These are phyloP conservation scores for Sebastes ruberrimus DNA, from an alignment of 2,797 vertebrate genomes.

Conservation along the genomic window DNA sequence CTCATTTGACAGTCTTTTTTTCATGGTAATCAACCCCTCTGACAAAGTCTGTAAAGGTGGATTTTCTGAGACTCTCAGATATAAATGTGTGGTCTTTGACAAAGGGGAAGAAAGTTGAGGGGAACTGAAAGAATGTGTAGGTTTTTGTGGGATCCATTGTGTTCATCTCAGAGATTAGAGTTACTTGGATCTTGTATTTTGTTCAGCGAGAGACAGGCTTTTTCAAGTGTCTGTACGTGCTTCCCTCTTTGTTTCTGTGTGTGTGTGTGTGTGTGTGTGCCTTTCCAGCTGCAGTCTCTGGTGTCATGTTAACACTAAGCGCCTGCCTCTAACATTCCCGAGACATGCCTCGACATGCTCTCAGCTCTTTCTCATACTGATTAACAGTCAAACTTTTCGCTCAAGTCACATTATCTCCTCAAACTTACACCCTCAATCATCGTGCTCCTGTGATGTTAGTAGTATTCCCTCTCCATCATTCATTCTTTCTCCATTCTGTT, in stretches of 20 bases:
- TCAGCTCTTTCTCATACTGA: slow-evolving; percentile 8
- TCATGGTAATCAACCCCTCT: slow-evolving; percentile 43
- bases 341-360: slow-evolving; percentile 61
- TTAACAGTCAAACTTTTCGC: slow-evolving; percentile 22
- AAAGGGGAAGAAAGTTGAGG: slow-evolving; percentile 12
- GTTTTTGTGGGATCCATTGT: slow-evolving; percentile 18
- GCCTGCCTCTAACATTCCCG: slow-evolving; percentile 64
- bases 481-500: neutral
- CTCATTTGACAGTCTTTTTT: slow-evolving; percentile 47
- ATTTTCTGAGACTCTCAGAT: slow-evolving; percentile 31
- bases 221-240: neutral
- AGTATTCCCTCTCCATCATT: neutral
- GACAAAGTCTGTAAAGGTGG: slow-evolving; percentile 29
- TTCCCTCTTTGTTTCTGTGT: too few relatives aligned
- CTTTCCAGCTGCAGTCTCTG: slow-evolving; percentile 62
- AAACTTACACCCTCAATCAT: neutral
- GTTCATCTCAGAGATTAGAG: neutral
- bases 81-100: slow-evolving; percentile 34
- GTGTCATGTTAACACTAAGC: slow-evolving; percentile 63
- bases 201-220: neutral
- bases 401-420: slow-evolving; percentile 2
- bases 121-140: slow-evolving; percentile 10
- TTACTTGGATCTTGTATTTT: slow-evolving; percentile 1
- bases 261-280: neutral
- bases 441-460: slow-evolving; percentile 9